Evolutionary conservation across 2,113 vertebrate genomes (phyloP).

Genomic region (Sceloporus tristichus): DNA sequence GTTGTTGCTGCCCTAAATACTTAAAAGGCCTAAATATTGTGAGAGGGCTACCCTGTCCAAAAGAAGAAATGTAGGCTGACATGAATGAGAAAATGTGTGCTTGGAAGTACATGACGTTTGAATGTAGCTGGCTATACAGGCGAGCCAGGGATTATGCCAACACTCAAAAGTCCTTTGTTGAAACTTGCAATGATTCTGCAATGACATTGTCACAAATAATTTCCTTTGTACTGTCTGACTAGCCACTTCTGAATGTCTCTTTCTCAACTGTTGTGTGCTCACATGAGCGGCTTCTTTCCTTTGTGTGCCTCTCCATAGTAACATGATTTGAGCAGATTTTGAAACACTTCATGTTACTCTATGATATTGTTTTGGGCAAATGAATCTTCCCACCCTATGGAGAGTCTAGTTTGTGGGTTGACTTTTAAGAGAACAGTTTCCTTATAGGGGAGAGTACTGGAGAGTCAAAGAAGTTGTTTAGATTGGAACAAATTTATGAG

Average conservation of each 20-base stretch:
- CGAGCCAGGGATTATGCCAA: conserved; percentile 50
- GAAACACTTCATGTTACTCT: not conserved
- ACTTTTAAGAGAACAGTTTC: not conserved
- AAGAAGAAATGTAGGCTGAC: conserved; percentile 40
- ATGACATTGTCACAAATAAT: not conserved
- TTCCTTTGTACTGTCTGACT: not conserved
- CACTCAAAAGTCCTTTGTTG: conserved; percentile 12
- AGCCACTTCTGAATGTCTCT: not conserved
- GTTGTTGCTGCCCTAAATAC: not conserved
- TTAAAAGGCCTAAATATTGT: not conserved
- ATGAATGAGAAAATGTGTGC: not conserved
- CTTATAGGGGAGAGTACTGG: not conserved
- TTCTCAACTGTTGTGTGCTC: not conserved
- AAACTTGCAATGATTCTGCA: not conserved
- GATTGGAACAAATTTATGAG: not conserved
- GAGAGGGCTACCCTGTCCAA: conserved; percentile 4
- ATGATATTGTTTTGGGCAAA: not conserved
- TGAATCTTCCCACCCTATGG: not conserved
- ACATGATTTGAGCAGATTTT: fast-evolving
- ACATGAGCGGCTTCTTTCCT: not conserved
- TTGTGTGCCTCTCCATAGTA: fast-evolving
- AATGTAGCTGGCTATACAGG: conserved; percentile 31
- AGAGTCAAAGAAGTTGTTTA: not conserved
- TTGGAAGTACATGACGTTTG: not conserved
- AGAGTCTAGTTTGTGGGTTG: not conserved